These are phyloP conservation scores for Drosophila eohydei DNA, from an alignment of 2,888 invertebrate genomes.

Conservation along the genomic window DNA sequence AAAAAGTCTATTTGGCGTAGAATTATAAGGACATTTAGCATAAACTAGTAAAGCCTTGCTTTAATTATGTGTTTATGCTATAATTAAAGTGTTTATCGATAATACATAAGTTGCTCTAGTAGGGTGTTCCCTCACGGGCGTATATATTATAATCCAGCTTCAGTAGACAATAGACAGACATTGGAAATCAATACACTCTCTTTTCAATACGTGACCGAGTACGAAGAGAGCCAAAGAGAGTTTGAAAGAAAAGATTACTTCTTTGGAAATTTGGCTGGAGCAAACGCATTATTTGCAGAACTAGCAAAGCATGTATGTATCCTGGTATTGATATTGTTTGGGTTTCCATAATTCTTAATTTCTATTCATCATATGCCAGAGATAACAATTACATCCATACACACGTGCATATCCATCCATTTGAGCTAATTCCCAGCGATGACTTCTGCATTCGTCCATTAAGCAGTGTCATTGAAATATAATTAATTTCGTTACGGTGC, in stretches of 20 bases:
- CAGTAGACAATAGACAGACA: neutral
- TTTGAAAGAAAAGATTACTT: neutral
- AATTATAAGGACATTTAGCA: no score
- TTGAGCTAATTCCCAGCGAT: constrained; percentile 2
- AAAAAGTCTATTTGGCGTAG: no score
- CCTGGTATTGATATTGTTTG: neutral
- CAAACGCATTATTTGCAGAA: constrained; percentile 33
- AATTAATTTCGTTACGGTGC: constrained; percentile 70
- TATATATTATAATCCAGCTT: no score
- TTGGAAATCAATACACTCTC: neutral
- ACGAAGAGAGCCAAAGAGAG: neutral
- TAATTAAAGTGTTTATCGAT: no score
- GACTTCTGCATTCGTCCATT: constrained; percentile 41
- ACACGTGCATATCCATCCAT: neutral
- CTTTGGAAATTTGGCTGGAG: neutral
- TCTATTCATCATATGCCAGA: constrained; percentile 62
- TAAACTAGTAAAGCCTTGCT: no score
- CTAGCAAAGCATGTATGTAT: neutral
- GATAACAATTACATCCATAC: constrained; percentile 17
- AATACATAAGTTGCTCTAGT: no score
- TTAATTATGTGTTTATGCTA: no score
- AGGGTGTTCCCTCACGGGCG: no score
- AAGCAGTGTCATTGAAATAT: constrained; percentile 67
- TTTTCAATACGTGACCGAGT: neutral
- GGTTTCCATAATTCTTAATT: constrained; percentile 51